Evolutionary conservation across 2,888 invertebrate species (phyloP).

Genomic region (Leucoptera coffeella): DNA sequence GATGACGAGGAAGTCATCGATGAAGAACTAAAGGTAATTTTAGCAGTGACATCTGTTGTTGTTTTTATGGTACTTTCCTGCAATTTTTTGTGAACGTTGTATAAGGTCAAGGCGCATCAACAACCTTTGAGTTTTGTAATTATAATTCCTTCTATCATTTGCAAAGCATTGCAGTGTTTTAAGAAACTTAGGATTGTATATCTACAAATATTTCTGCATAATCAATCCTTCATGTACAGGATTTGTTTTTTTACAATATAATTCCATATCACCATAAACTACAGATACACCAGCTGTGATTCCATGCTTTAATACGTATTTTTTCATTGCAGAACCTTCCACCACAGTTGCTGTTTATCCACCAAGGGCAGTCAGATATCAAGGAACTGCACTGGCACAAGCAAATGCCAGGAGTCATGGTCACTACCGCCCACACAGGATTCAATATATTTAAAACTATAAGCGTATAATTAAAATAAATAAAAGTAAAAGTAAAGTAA

Average conservation of each 20-base stretch:
- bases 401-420: slow-evolving; percentile 86
- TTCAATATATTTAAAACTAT: slow-evolving; percentile 98
- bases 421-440: slow-evolving; percentile 91
- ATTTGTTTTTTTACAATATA: too few species aligned
- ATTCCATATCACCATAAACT: too few species aligned
- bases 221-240: too few species aligned
- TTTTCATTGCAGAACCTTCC: slow-evolving; percentile 69
- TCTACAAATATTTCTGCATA: too few species aligned
- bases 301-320: too few species aligned
- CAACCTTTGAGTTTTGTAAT: too few species aligned
- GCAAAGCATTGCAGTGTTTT: too few species aligned
- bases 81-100: background rate
- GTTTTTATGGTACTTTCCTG: background rate
- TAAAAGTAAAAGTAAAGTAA: background rate
- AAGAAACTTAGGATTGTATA: too few species aligned
- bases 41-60: slow-evolving; percentile 1
- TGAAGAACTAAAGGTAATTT: slow-evolving; percentile 40
- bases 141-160: too few species aligned
- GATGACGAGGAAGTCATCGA: slow-evolving; percentile 58
- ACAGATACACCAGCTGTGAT: too few species aligned
- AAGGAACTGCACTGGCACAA: slow-evolving; percentile 99
- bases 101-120: too few species aligned
- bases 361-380: slow-evolving; percentile 95
- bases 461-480: slow-evolving; percentile 69
- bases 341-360: slow-evolving; percentile 93